phyloP scores from a whole-genome alignment of 2,113 vertebrate species.

The Notothenia coriiceps region DNA sequence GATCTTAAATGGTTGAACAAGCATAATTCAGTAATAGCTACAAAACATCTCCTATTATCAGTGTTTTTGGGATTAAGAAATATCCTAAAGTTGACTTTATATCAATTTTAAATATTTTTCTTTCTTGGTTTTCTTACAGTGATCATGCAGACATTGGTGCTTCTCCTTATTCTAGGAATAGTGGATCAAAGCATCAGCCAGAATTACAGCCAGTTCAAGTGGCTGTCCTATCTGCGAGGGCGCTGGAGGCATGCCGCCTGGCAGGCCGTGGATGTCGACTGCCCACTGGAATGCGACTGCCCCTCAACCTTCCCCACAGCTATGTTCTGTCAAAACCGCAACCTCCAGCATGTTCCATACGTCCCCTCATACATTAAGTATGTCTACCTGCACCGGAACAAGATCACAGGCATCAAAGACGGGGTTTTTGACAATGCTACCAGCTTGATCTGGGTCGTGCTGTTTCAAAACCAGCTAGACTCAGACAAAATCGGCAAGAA shows the following conservation, averaged over 20 bases:
- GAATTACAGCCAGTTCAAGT: slow-evolving; percentile 57
- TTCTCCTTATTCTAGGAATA: slow-evolving; percentile 62
- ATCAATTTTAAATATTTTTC: slow-evolving; percentile 6
- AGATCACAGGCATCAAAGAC: slow-evolving; percentile 90
- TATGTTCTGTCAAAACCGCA: slow-evolving; percentile 95
- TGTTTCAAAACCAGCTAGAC: slow-evolving; percentile 91
- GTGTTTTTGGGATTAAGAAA: not conserved
- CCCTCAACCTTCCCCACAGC: slow-evolving; percentile 88
- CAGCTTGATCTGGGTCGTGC: slow-evolving; percentile 91
- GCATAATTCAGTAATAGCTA: not conserved
- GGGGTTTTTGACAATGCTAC: slow-evolving; percentile 94
- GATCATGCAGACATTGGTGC: slow-evolving; percentile 59
- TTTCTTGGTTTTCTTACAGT: slow-evolving; percentile 22
- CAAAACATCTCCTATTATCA: not conserved
- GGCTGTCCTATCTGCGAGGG: slow-evolving; percentile 67
- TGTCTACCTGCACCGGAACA: slow-evolving; percentile 93
- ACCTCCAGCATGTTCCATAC: slow-evolving; percentile 90
- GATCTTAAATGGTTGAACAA: not conserved
- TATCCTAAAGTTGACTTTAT: not conserved
- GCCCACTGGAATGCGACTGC: slow-evolving; percentile 94
- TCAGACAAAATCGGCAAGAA: slow-evolving; percentile 91
- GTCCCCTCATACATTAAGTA: slow-evolving; percentile 94
- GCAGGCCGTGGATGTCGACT: slow-evolving; percentile 75
- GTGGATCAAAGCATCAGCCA: slow-evolving; percentile 62
- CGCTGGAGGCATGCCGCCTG: slow-evolving; percentile 26